phyloP scores from a whole-genome alignment of 2,113 vertebrate species.

The Thryonomys swinderianus region DNA sequence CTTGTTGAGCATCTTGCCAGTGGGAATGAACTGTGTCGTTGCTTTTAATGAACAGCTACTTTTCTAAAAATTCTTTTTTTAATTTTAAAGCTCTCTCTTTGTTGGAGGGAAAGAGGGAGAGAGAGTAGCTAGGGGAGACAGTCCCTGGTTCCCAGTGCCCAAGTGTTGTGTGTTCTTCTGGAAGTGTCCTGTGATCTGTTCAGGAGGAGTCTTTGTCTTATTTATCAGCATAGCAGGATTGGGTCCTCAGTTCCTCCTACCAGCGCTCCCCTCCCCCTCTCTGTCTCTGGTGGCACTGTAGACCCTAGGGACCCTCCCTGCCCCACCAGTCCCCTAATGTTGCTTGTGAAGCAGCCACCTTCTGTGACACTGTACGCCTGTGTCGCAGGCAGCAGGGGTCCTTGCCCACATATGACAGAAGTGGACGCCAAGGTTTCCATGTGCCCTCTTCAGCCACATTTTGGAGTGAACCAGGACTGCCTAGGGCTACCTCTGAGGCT shows the following conservation, averaged over 20 bases:
- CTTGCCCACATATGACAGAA: background rate
- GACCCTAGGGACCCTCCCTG: background rate
- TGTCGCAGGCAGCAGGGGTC: background rate
- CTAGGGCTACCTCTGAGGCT: background rate
- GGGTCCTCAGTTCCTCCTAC: background rate
- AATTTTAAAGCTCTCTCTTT: background rate
- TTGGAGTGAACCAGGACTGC: background rate
- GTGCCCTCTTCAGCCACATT: background rate
- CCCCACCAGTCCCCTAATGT: background rate
- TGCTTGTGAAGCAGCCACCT: accelerated
- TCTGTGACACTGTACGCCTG: background rate
- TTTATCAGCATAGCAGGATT: accelerated
- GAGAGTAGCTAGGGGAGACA: background rate
- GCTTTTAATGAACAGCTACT: background rate
- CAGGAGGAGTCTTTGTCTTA: background rate
- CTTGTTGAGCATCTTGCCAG: background rate
- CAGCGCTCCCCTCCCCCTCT: background rate
- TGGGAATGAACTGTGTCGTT: too few relatives aligned
- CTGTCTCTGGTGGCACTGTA: accelerated
- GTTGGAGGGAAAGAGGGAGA: accelerated
- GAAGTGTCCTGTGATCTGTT: background rate
- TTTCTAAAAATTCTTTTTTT: background rate
- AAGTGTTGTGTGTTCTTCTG: accelerated
- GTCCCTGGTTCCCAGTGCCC: background rate
- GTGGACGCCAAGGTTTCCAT: background rate